Base-by-base conservation (phyloP, 2,888 invertebrate genomes). In the Lycia hirtaria region DNA sequence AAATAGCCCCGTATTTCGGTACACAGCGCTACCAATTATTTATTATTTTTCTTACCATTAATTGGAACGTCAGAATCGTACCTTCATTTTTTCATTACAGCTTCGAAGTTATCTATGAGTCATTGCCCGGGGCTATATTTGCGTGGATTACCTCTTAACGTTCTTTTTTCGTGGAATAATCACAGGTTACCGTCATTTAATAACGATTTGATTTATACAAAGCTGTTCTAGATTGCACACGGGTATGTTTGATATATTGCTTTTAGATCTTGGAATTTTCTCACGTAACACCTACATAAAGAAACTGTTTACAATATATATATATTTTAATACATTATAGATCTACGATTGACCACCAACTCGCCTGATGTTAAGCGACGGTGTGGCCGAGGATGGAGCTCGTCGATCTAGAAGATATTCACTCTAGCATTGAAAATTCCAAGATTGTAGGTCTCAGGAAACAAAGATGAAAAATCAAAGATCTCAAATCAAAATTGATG, bases 21-120 rank as follows among this genome's bases (percentile, higher is more conserved):
- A 72, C 69, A 77, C 60, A 69, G 61, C 74, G 75, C 72, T 75
- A 79, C 78, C 80, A 82, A 85, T 83, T 81, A 84, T 82, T 56
- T 51, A 56, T 50, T 41, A 51, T 51, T 24, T 56, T 50, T 78
- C 50, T 50, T 78, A 79, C 76, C 75, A 79, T 82, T 85, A 83
- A 84, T 86, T 81, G 83, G 74, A 73, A 73, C 78, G 80, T 77
- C 76, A 76, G 72, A 64, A 57, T 72, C 69, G 64, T 78, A 73
- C 73, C 72, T 78, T 80, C 78, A 76, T 75, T 71, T 79, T 78
- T 72, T 69, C 69, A 72, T 77, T 30, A 43, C 72, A 71, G 64
- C 62, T 65, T 68, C 62, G 70, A 65, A 68, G 68, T 74, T 71
- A 76, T 72, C 71, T 73, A 78, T 73, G 72, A 73, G 61, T 66